These are phyloP conservation scores for Mesocentrotus franciscanus DNA, from an alignment of 53 echinoderm and acorn worm species.

Conservation along the genomic window DNA sequence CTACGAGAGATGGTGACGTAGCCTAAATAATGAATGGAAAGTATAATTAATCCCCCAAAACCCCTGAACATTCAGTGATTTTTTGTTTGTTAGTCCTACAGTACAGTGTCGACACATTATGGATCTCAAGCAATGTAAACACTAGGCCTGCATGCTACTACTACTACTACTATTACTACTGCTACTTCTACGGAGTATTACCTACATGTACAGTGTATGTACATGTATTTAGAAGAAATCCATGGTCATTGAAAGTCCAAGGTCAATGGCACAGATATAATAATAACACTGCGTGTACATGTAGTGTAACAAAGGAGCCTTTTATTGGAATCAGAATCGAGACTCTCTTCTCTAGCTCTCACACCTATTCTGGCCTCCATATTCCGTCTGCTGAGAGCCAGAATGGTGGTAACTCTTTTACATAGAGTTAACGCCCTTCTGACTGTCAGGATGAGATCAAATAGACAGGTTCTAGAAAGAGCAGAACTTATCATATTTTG, in stretches of 20 bases:
- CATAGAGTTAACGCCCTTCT: too few relatives aligned
- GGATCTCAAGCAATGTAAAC: background rate
- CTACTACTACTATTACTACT: background rate
- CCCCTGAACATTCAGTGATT: background rate
- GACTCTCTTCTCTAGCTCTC: background rate
- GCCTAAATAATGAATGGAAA: background rate
- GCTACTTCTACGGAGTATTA: background rate
- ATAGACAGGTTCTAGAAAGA: background rate
- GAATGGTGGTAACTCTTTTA: too few relatives aligned
- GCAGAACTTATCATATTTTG: background rate
- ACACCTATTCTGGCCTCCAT: slow-evolving; percentile 8
- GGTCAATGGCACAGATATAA: slow-evolving; percentile 36
- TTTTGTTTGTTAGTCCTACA: too few relatives aligned
- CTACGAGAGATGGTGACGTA: too few relatives aligned
- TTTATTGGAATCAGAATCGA: background rate
- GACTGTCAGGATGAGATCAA: too few relatives aligned
- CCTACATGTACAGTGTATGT: background rate
- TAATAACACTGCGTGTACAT: background rate
- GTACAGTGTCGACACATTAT: background rate
- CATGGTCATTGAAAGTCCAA: slow-evolving; percentile 32
- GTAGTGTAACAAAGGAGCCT: slow-evolving; percentile 6
- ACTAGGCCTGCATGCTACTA: background rate
- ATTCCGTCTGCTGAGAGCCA: background rate
- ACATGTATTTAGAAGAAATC: background rate
- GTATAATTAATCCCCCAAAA: too few relatives aligned